Base-by-base conservation (phyloP, 2,888 invertebrate genomes). In the Aelia acuminata region DNA sequence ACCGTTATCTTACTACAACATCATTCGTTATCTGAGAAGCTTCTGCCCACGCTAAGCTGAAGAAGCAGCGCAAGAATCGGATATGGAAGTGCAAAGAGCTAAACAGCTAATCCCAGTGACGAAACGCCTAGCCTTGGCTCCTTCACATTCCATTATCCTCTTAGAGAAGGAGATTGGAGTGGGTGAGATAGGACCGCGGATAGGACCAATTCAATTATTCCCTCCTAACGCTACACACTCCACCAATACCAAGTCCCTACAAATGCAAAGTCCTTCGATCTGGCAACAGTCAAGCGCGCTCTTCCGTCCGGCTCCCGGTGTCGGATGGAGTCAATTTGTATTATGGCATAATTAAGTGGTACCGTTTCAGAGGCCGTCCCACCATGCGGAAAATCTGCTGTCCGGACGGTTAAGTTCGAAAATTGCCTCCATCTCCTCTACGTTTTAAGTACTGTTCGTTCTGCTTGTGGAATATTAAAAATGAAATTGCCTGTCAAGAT, bases 351-450 rank as follows among this genome's bases (percentile, higher is more conserved):
- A 57, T 57, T 57, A 57, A 57, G 57, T 57, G 57, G 31, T 0
- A 5, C 57, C 57, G 57, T 57, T 57, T 57, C 13, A 57, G 57
- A 31, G 3, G 26, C 15, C 15, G 31, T 13, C 31, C 57, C 31
- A 26, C 57, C 26, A 31, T 5, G 57, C 57, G 57, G 57, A 57
- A 57, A 57, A 57, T 57, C 57, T 57, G 26, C 57, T 57, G 15
- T 57, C 31, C 57, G 57, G 57, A 31, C 57, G 57, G 31, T 57
- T 57, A 57, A 57, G 57, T 57, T 57, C 57, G 57, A 57, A 57
- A 57, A 57, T 57, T 57, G 57, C 57, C 57, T 57, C 31, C 57
- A 15, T 13, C 31, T 31, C 57, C 31, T 31, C 3, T 13, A 57
- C 26, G 57, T 57, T 57, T 57, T 31, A 57, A 57, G 57, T 57